Percentiles rank a stretch among this genome's conserved stretches.
These are phyloP conservation scores for Idaea dimidiata DNA, from an alignment of 2,888 invertebrate genomes.

Conservation along the genomic window DNA sequence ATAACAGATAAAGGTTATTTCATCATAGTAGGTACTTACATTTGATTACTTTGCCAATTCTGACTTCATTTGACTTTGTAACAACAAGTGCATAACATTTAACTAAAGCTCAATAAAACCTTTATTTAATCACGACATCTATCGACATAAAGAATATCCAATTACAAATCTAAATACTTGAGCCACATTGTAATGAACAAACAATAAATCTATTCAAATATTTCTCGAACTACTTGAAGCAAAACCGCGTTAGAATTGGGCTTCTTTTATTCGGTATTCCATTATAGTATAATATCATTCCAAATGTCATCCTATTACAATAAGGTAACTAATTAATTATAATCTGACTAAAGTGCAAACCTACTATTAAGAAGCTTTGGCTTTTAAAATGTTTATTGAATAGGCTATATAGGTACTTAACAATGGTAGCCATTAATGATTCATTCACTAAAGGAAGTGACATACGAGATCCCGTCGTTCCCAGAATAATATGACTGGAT, in stretches of 20 bases:
- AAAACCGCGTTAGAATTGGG: too few relatives aligned
- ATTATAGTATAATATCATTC: background rate
- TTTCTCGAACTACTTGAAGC: background rate
- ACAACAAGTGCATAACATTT: background rate
- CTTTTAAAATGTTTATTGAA: background rate
- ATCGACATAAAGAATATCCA: background rate
- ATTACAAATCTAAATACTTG: background rate
- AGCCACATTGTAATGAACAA: background rate
- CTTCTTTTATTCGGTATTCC: too few relatives aligned
- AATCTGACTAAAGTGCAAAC: too few relatives aligned
- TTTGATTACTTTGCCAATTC: background rate
- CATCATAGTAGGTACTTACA: too few relatives aligned
- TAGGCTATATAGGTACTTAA: background rate
- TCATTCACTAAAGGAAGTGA: slow-evolving; percentile 1
- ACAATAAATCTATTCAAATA: background rate
- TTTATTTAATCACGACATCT: slow-evolving; percentile 3
- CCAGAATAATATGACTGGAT: slow-evolving; percentile 55
- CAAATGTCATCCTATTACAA: background rate
- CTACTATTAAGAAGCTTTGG: background rate
- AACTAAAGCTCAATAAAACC: slow-evolving; percentile 2
- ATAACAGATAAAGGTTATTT: too few relatives aligned
- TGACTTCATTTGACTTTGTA: background rate
- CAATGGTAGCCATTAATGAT: background rate
- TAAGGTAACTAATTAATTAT: background rate
- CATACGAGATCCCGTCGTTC: slow-evolving; percentile 34